phyloP scores from a whole-genome alignment of 2,113 vertebrate genomes.

The Thymallus thymallus region DNA sequence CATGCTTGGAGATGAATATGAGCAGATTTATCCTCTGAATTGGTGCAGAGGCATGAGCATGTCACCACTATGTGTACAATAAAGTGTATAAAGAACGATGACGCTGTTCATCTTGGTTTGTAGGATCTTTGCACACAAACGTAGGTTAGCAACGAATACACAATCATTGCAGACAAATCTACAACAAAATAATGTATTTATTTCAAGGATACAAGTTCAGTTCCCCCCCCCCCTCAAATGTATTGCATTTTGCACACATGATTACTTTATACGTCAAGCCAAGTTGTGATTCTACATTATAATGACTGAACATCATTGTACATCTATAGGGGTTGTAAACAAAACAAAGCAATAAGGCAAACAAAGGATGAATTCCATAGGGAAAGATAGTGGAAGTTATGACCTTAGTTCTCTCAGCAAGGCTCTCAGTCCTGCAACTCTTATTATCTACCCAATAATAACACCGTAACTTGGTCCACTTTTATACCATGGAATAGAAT shows the following conservation, averaged over 20 bases:
- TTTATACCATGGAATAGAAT: no score
- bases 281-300: neutral
- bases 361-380: neutral
- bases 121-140: neutral
- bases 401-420: no score
- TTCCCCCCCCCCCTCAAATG: neutral
- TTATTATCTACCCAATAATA: no score
- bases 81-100: conserved; percentile 61
- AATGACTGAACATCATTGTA: neutral
- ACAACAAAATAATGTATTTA: no score
- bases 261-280: neutral
- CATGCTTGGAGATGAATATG: conserved; percentile 21
- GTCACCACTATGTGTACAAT: conserved; percentile 57
- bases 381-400: neutral
- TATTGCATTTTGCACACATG: neutral
- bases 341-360: neutral
- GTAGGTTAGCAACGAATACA: no score
- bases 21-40: conserved; percentile 27
- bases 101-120: neutral
- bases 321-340: neutral
- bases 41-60: conserved; percentile 33
- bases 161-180: no score
- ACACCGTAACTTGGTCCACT: no score
- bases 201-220: no score
- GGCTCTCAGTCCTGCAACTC: no score